phyloP scores from a whole-genome alignment of 2,888 invertebrate species.

The Eurois occulta region DNA sequence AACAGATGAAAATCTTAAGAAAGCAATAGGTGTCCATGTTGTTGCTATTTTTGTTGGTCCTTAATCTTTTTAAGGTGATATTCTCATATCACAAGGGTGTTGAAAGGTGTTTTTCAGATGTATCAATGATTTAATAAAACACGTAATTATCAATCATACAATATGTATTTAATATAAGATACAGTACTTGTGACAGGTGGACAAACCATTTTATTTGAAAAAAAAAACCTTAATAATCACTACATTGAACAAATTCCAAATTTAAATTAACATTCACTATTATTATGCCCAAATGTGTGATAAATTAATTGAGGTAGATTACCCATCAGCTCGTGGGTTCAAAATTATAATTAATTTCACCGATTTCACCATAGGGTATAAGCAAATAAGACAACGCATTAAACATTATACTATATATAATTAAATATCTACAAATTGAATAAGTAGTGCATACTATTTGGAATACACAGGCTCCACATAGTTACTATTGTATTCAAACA shows the following conservation, averaged over 20 bases:
- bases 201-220: slow-evolving; percentile 86
- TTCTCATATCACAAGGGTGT: background rate
- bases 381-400: slow-evolving; percentile 89
- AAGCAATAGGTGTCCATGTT: background rate
- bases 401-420: slow-evolving; percentile 90
- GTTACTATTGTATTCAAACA: slow-evolving; percentile 85
- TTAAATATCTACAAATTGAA: slow-evolving; percentile 91
- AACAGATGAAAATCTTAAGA: background rate
- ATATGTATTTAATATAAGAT: slow-evolving; percentile 90
- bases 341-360: slow-evolving; percentile 86
- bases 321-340: slow-evolving; percentile 83
- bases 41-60: background rate
- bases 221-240: slow-evolving; percentile 83
- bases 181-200: slow-evolving; percentile 90
- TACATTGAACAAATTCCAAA: slow-evolving; percentile 87
- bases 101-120: background rate
- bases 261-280: slow-evolving; percentile 87
- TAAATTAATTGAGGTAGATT: slow-evolving; percentile 91
- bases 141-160: slow-evolving; percentile 88
- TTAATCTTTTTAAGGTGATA: background rate
- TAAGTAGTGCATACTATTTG: slow-evolving; percentile 88
- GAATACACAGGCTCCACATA: slow-evolving; percentile 82
- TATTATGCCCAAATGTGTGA: slow-evolving; percentile 90
- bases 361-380: slow-evolving; percentile 84
- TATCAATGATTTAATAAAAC: slow-evolving; percentile 77